These are phyloP conservation scores for Pangasianodon gigas DNA, from an alignment of 2,113 vertebrate species.

Conservation along the genomic window DNA sequence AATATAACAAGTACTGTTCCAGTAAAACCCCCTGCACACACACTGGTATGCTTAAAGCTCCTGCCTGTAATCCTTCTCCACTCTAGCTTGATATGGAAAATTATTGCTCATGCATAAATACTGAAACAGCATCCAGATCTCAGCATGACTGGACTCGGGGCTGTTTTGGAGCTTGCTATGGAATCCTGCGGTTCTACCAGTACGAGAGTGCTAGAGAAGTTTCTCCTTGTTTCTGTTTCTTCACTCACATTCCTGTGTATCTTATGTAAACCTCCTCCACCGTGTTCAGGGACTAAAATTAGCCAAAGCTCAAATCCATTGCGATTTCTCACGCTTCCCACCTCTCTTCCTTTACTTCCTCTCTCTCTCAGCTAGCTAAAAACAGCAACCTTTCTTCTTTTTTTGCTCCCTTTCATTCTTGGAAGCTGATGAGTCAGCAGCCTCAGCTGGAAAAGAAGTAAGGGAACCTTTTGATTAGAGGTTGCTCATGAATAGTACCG, in stretches of 20 bases:
- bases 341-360: slow-evolving; percentile 41
- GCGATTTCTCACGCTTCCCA: slow-evolving; percentile 45
- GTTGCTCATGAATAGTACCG: not conserved
- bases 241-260: slow-evolving; percentile 17
- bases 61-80: not conserved
- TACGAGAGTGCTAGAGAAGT: not conserved
- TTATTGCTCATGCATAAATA: not conserved
- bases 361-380: slow-evolving; percentile 62
- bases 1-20: not conserved
- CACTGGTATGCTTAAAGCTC: not conserved
- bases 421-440: slow-evolving; percentile 50
- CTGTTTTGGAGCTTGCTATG: not conserved
- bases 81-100: not conserved
- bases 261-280: slow-evolving; percentile 43
- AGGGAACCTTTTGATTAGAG: not conserved
- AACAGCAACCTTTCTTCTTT: slow-evolving; percentile 30
- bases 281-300: slow-evolving; percentile 35
- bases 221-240: slow-evolving; percentile 16
- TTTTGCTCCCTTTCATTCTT: slow-evolving; percentile 18
- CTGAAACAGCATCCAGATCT: not conserved
- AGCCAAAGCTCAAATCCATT: slow-evolving; percentile 28
- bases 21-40: not conserved
- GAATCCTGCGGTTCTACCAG: not conserved
- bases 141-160: not conserved
- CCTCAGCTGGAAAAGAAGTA: not conserved